Evolutionary conservation across 2,888 invertebrate species (phyloP), one percentile per base, ranked within the genome.

Genomic region (Vesta saturnalis): DNA sequence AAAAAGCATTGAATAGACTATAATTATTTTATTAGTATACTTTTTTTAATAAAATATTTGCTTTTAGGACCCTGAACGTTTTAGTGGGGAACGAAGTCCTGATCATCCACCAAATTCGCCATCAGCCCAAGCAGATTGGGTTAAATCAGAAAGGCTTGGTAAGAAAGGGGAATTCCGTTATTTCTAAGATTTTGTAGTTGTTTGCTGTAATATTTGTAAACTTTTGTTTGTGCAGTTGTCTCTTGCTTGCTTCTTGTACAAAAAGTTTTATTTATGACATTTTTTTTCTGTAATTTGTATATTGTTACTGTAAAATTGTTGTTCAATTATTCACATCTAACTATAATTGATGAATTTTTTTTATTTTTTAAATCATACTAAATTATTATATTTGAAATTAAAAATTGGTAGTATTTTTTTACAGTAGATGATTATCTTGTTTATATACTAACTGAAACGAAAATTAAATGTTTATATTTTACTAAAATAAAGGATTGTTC

Each of bases 81-180:
- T 80, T 67, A 81, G 80, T 69, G 79, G 82, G 64, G 85, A 85
- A 18, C 85, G 85, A 55, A 84, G 85, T 72, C 85, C 85, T 12
- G 85, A 84, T 56, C 85, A 85, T 43, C 75, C 86, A 87, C 54
- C 85, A 86, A 49, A 87, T 71, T 87, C 76, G 22, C 80, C 81
- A 47, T 72, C 78, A 19, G 91, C 89, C 60, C 89, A 91, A 60
- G 90, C 92, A 14, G 94, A 95, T 83, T 93, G 94, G 93, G 92
- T 94, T 77, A 91, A 93, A 79, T 92, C 93, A 83, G 94, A 95
- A 83, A 89, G 94, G 76, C 90, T 93, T 82, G 95, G 95, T 87
- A 95, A 95, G 89, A 95, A 95, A 89, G 95, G 95, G 85, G 95
- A 95, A 89, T 95, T 95, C 86, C 90, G 95, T 85, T 96, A 96